These are phyloP conservation scores for Crocuta crocuta DNA, from an alignment of 2,113 vertebrate genomes.

Conservation along the genomic window DNA sequence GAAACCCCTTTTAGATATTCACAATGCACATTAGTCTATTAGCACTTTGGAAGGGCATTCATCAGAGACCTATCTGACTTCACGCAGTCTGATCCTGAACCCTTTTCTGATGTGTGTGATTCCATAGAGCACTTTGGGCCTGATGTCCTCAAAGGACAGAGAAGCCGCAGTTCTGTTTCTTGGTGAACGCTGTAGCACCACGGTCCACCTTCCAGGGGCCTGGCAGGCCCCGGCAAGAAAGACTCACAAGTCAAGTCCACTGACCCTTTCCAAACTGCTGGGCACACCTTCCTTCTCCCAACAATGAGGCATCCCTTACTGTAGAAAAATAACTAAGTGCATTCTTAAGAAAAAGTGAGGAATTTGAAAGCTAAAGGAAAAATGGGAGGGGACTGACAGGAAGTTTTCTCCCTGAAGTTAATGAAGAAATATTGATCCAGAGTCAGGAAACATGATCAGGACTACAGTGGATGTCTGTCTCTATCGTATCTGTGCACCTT, in stretches of 20 bases:
- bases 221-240: not conserved
- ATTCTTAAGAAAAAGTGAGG: not conserved
- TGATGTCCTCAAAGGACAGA: not conserved
- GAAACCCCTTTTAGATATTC: not conserved
- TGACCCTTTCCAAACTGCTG: not conserved
- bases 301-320: not conserved
- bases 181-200: accelerated
- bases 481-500: not conserved
- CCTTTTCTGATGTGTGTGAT: not conserved
- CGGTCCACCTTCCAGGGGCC: not conserved
- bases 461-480: not conserved
- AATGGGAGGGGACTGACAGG: accelerated
- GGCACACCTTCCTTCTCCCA: not conserved
- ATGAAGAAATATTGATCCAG: not conserved
- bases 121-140: not conserved
- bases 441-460: no score
- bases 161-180: no score
- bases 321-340: not conserved
- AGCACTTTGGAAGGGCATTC: not conserved
- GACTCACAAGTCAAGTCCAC: not conserved
- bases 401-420: not conserved
- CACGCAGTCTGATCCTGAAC: not conserved
- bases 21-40: not conserved
- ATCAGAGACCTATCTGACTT: not conserved
- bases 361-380: not conserved